Percentiles rank a stretch among this genome's conserved stretches.
Evolutionary conservation across 2,113 vertebrate species (phyloP).

Genomic region (Thunnus thynnus): DNA sequence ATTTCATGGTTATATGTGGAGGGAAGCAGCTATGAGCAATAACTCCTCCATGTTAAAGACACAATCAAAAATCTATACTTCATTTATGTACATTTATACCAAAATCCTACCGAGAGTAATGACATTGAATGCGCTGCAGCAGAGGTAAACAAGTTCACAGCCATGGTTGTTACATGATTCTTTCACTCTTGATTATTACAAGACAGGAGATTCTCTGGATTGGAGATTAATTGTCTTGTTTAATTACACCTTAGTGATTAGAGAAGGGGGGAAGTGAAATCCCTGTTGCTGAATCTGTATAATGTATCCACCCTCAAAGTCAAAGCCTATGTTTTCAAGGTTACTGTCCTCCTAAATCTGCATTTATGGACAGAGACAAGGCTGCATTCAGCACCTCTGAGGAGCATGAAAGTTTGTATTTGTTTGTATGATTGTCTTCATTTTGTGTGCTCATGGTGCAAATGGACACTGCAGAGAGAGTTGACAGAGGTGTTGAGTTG

Average conservation of each 20-base stretch:
- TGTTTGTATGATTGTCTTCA: constrained; percentile 22
- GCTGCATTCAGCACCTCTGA: constrained; percentile 61
- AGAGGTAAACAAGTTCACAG: constrained; percentile 31
- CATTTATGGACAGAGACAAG: constrained; percentile 62
- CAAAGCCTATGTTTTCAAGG: constrained; percentile 60
- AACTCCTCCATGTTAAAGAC: constrained; percentile 23
- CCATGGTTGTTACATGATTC: constrained; percentile 8
- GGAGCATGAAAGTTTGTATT: constrained; percentile 21
- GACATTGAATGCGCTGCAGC: constrained; percentile 18
- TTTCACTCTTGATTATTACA: constrained; percentile 59
- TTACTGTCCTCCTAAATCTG: constrained; percentile 43
- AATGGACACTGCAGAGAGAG: constrained; percentile 16
- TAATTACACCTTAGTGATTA: constrained; percentile 76
- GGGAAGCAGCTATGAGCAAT: constrained; percentile 22
- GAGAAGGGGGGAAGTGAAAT: constrained; percentile 55
- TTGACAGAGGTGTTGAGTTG: background rate
- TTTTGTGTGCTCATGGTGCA: constrained; percentile 53
- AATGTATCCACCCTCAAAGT: constrained; percentile 58
- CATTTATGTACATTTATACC: constrained; percentile 10
- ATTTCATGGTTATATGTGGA: constrained; percentile 13
- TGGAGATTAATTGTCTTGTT: constrained; percentile 74
- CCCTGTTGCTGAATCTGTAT: constrained; percentile 55
- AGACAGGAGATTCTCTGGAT: constrained; percentile 19
- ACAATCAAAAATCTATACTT: constrained; percentile 21
- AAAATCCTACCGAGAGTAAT: constrained; percentile 23